These are phyloP conservation scores for Aphis gossypii DNA, from an alignment of 1,140 invertebrate species.

Conservation along the genomic window DNA sequence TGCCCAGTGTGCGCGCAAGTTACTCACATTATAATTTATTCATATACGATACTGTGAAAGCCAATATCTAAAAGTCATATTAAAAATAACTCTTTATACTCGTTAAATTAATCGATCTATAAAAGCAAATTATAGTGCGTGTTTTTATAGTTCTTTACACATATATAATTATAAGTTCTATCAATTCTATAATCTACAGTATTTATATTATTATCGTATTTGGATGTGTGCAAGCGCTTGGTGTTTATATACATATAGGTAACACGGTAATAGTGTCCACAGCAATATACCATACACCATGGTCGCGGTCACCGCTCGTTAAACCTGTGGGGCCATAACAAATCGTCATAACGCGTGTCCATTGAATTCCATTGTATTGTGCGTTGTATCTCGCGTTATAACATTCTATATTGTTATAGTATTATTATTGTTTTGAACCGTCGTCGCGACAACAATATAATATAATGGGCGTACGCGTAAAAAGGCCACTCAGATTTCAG, in stretches of 20 bases:
- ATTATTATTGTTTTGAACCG: background rate
- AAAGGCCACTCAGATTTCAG: slow-evolving; percentile 46
- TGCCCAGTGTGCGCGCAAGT: background rate
- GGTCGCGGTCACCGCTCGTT: background rate
- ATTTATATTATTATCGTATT: background rate
- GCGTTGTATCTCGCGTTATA: background rate
- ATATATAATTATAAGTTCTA: no score
- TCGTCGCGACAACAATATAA: background rate
- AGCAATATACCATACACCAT: background rate
- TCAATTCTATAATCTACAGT: background rate
- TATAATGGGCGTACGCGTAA: background rate
- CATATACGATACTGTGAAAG: background rate
- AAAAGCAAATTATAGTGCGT: background rate
- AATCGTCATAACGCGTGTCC: slow-evolving; percentile 45
- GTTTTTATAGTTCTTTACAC: background rate
- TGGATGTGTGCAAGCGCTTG: background rate
- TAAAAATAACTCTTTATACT: background rate
- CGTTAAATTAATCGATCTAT: background rate
- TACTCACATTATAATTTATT: background rate
- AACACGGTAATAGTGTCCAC: background rate
- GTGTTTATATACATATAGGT: background rate
- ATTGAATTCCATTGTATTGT: slow-evolving; percentile 41
- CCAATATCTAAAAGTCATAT: background rate
- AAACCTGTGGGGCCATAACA: slow-evolving; percentile 4
- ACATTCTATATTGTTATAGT: background rate